phyloP scores from a whole-genome alignment of 2,113 vertebrate genomes.

The Gasterosteus aculeatus region DNA sequence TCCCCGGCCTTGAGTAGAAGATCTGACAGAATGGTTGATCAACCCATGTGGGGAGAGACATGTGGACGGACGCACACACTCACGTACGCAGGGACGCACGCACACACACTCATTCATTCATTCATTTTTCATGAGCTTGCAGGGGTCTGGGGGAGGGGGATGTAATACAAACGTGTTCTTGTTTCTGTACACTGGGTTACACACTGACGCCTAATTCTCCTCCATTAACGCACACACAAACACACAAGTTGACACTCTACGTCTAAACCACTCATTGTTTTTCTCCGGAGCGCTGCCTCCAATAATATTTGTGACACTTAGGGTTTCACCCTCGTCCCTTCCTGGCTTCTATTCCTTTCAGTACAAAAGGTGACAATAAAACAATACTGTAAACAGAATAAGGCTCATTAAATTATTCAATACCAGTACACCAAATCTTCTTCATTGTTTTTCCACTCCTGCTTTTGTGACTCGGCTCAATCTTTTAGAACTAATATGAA shows the following conservation, averaged over 20 bases:
- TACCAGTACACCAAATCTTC: background rate
- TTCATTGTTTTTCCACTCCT: background rate
- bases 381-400: background rate
- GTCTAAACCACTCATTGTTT: background rate
- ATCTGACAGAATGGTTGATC: slow-evolving; percentile 57
- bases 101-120: slow-evolving; percentile 29
- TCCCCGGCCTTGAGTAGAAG: slow-evolving; percentile 33
- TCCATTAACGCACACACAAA: background rate
- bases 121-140: slow-evolving; percentile 67
- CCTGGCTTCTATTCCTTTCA: slow-evolving; percentile 26
- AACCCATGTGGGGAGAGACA: slow-evolving; percentile 24
- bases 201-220: slow-evolving; percentile 30
- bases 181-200: slow-evolving; percentile 57
- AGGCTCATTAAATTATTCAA: background rate
- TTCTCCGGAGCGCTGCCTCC: slow-evolving; percentile 6
- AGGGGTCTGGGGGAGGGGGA: slow-evolving; percentile 39
- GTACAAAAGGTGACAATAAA: slow-evolving; percentile 19
- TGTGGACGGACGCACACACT: background rate
- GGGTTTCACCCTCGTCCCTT: slow-evolving; percentile 27
- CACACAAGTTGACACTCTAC: background rate
- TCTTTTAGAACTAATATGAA: background rate
- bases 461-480: background rate
- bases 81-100: slow-evolving; percentile 24
- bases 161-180: slow-evolving; percentile 63
- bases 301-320: slow-evolving; percentile 23